These are phyloP conservation scores for Zenarchopterus dispar DNA, from an alignment of 2,797 vertebrate genomes.

Conservation along the genomic window DNA sequence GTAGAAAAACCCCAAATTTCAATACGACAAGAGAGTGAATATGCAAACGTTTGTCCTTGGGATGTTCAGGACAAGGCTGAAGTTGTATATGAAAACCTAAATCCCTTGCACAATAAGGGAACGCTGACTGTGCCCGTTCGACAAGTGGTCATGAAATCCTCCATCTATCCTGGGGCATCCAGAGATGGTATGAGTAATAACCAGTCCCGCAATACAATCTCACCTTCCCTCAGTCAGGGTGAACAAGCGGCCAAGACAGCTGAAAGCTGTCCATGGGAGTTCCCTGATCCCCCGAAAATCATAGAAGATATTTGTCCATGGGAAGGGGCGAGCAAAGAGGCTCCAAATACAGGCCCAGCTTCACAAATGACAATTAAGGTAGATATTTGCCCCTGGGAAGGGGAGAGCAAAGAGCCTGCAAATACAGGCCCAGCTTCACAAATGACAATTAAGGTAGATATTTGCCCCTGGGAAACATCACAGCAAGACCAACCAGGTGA, in stretches of 20 bases:
- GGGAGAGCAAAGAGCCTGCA: slow-evolving; percentile 26
- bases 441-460: slow-evolving; percentile 51
- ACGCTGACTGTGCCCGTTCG: slow-evolving; percentile 35
- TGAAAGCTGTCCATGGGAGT: slow-evolving; percentile 83
- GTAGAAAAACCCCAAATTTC: slow-evolving; percentile 45
- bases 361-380: slow-evolving; percentile 54
- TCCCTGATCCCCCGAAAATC: slow-evolving; percentile 71
- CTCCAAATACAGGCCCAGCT: slow-evolving; percentile 13
- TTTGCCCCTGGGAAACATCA: slow-evolving; percentile 66
- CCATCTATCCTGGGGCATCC: slow-evolving; percentile 37
- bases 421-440: slow-evolving; percentile 32
- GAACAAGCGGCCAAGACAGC: slow-evolving; percentile 47
- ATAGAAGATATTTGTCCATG: slow-evolving; percentile 53
- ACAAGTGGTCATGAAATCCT: slow-evolving; percentile 45
- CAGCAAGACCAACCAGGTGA: slow-evolving; percentile 39
- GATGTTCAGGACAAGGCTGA: slow-evolving; percentile 64
- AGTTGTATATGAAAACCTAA: slow-evolving; percentile 70
- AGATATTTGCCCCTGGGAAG: slow-evolving; percentile 65
- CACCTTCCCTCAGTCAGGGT: slow-evolving; percentile 23
- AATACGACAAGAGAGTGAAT: slow-evolving; percentile 54
- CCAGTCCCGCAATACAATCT: slow-evolving; percentile 22
- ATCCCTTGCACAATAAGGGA: slow-evolving; percentile 42
- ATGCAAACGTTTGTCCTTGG: slow-evolving; percentile 62
- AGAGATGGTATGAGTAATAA: slow-evolving; percentile 17
- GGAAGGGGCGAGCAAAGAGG: slow-evolving; percentile 52